Evolutionary conservation across 2,113 vertebrate species (phyloP).

Genomic region (Hyaena hyaena): DNA sequence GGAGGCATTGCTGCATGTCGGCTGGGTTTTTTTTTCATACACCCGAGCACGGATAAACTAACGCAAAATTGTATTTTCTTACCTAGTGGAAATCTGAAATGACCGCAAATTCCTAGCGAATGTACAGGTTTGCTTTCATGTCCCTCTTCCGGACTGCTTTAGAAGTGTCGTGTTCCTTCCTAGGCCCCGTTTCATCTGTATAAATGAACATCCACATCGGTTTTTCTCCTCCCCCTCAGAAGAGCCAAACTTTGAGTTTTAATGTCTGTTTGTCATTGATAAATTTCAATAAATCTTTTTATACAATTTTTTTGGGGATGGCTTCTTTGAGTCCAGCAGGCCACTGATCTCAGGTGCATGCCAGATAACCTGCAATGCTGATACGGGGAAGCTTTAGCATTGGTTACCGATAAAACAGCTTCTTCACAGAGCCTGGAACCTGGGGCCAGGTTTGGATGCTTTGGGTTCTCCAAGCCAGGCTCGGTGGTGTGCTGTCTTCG

Average conservation of each 20-base stretch:
- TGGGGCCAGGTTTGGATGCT: neutral
- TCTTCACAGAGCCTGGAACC: neutral
- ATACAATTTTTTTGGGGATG: constrained; percentile 88
- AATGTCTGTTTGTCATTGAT: constrained; percentile 93
- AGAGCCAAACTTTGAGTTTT: constrained; percentile 91
- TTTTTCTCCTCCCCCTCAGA: constrained; percentile 84
- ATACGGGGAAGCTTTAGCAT: neutral
- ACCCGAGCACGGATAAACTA: constrained; percentile 85
- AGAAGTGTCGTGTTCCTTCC: constrained; percentile 84
- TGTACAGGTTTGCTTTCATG: constrained; percentile 86
- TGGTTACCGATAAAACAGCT: neutral
- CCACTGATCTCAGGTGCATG: constrained; percentile 60
- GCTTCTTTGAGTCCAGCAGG: constrained; percentile 85
- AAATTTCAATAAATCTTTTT: constrained; percentile 97
- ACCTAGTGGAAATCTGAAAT: constrained; percentile 86
- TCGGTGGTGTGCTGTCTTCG: neutral
- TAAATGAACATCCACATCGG: constrained; percentile 84
- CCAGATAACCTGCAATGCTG: neutral
- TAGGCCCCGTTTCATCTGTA: constrained; percentile 86
- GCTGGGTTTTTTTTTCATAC: constrained; percentile 84
- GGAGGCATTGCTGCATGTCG: constrained; percentile 79
- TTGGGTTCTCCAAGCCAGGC: neutral
- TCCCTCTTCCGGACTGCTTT: constrained; percentile 82
- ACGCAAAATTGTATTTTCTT: constrained; percentile 90
- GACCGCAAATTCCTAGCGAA: constrained; percentile 85